Percentiles rank a stretch among this genome's conserved stretches.
Conservation (phyloP, 2,888 invertebrate species). For the Ctena decussata region DNA sequence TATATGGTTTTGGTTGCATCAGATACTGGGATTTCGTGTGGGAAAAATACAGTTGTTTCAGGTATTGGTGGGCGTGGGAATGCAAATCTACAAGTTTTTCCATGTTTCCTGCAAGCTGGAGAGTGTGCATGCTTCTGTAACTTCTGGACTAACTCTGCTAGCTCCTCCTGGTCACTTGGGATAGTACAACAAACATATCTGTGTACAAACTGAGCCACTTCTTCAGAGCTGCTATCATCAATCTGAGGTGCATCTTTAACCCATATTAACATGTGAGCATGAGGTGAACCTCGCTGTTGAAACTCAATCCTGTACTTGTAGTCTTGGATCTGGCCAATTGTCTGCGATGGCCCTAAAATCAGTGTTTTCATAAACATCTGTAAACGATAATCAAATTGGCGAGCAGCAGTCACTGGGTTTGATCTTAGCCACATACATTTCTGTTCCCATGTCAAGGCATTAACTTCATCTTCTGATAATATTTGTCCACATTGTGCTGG, state of each 20-base stretch:
- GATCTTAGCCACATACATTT: constrained; percentile 42
- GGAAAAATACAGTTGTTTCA: no score
- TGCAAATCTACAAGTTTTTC: constrained; percentile 3
- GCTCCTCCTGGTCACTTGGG: constrained; percentile 25
- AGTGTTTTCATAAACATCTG: constrained; percentile 42
- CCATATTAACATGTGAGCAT: constrained; percentile 26
- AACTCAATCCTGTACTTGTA: constrained; percentile 39
- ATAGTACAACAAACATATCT: constrained; percentile 30
- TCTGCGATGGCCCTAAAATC: neutral
- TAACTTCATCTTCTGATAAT: constrained; percentile 39
- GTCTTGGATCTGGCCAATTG: constrained; percentile 32
- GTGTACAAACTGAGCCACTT: constrained; percentile 37
- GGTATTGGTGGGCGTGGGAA: no score
- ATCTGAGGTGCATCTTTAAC: constrained; percentile 35
- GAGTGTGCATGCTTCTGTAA: constrained; percentile 18
- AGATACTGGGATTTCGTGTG: no score
- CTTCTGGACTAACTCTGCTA: neutral
- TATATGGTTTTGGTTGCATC: no score
- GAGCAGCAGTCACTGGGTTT: constrained; percentile 58
- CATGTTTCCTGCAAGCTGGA: constrained; percentile 11
- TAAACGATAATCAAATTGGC: constrained; percentile 59
- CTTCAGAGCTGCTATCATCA: constrained; percentile 15
- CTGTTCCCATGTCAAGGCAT: constrained; percentile 49
- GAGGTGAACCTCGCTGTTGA: constrained; percentile 32
- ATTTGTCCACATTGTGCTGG: constrained; percentile 16